Evolutionary conservation across 2,797 vertebrate species (phyloP), one percentile per base, ranked within the genome.

Genomic region (Tangara arthus): DNA sequence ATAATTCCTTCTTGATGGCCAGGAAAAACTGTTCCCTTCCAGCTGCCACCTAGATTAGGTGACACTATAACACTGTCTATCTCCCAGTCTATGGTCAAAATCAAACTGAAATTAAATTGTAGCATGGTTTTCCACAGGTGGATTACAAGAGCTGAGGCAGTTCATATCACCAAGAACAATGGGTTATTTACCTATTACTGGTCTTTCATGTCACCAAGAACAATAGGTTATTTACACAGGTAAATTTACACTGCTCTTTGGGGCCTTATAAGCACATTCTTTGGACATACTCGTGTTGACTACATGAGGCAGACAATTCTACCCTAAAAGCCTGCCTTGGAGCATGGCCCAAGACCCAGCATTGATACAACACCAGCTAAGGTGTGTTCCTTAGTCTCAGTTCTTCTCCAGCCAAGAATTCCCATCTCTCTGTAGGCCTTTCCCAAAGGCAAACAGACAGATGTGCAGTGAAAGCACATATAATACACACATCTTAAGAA

Each of bases 11-110:
- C 60, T 27, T 32, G 73, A 87, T 75, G 32, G 92, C 89, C 87
- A 96, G 60, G 93, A 95, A 95, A 96, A 95, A 61, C 11, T n/a
- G 5, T 23, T 93, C 84, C 71, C 64, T 85, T 95, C 68, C 89
- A 95, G 70, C 85, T 94, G 85, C 61, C 60, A 90, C 66, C 77
- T 92, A 64, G 50, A 92, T 95, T 39, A 93, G 61, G 89, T 79
- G 87, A 94, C 70, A 68, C 57, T 64, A 0, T 70, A 82, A 89
- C 68, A 70, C 53, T 55, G 46, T 15, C 21, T 59, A 44, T 57
- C 71, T 93, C 75, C 35, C 82, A 75, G 53, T 27, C 61, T 35
- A 23, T 17, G 32, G 37, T 63, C 79, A 92, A 89, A 92, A 78
- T 47, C 53, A 69, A 89, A 77, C 15, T 28, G 42, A 80, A 94